phyloP scores from a whole-genome alignment of 2,797 vertebrate species.

The Bovichtus diacanthus region DNA sequence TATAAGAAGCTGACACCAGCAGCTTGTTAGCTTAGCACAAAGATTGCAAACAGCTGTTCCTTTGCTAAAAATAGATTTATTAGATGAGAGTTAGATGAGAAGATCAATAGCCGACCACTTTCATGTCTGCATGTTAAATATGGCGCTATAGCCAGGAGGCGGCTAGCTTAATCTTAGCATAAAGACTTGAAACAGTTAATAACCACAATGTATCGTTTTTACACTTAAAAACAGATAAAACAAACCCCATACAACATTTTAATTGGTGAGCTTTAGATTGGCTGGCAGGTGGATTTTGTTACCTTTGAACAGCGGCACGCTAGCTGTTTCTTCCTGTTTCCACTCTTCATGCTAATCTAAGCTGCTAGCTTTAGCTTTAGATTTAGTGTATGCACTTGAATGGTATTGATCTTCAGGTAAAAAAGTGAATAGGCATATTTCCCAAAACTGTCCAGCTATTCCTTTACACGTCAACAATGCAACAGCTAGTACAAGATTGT shows the following conservation, averaged over 20 bases:
- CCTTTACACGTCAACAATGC: background rate
- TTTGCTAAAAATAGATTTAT: background rate
- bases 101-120: background rate
- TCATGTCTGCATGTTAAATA: background rate
- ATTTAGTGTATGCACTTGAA: background rate
- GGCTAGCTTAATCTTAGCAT: background rate
- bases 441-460: background rate
- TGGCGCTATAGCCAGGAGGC: background rate
- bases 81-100: background rate
- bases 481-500: background rate
- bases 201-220: background rate
- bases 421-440: background rate
- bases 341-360: slow-evolving; percentile 1
- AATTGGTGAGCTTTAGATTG: background rate
- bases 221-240: background rate
- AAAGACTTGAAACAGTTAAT: background rate
- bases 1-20: background rate
- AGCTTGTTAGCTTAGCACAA: background rate
- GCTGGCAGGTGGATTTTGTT: background rate
- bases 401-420: background rate
- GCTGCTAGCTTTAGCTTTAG: background rate
- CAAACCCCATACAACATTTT: background rate
- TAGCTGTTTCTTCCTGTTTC: background rate
- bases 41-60: background rate
- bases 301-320: background rate